Evolutionary conservation across 1,140 invertebrate genomes (phyloP).

Genomic region (Episyrphus balteatus): DNA sequence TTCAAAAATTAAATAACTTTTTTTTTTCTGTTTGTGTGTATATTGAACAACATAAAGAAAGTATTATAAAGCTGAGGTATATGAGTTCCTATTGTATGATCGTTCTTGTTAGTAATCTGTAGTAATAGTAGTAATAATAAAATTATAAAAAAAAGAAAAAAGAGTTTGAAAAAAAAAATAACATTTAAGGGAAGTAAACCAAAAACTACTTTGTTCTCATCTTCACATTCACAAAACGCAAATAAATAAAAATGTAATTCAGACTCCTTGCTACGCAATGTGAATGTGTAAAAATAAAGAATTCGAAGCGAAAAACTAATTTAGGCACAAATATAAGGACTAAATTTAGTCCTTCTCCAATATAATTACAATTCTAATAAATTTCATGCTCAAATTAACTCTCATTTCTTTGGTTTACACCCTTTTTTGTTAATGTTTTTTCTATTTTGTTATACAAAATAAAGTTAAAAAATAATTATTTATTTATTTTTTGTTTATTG

Average conservation of each 20-base stretch:
- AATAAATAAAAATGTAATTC: constrained; percentile 36
- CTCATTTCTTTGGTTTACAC: not conserved
- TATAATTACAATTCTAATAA: not conserved
- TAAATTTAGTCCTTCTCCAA: not conserved
- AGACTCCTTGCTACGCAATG: constrained; percentile 30
- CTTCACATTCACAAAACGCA: constrained; percentile 1
- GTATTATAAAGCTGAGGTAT: constrained; percentile 27
- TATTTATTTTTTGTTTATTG: not conserved
- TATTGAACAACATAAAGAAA: constrained; percentile 7
- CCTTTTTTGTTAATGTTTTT: constrained; percentile 4
- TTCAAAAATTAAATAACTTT: constrained; percentile 14
- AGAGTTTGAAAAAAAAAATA: not conserved
- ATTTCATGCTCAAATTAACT: constrained; percentile 1
- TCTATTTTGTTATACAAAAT: too few species aligned
- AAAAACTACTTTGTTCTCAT: not conserved
- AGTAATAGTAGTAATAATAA: constrained; percentile 6
- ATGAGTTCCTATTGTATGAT: constrained; percentile 30
- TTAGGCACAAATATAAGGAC: constrained; percentile 7
- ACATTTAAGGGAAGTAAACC: not conserved
- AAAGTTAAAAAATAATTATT: not conserved
- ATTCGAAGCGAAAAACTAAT: constrained; percentile 17
- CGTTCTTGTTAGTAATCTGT: constrained; percentile 12
- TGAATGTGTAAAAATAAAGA: constrained; percentile 5
- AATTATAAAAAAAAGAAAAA: not conserved
- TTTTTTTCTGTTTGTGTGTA: constrained; percentile 9